phyloP scores from a whole-genome alignment of 2,888 invertebrate species.

The Mongoloraphidia duomilia region DNA sequence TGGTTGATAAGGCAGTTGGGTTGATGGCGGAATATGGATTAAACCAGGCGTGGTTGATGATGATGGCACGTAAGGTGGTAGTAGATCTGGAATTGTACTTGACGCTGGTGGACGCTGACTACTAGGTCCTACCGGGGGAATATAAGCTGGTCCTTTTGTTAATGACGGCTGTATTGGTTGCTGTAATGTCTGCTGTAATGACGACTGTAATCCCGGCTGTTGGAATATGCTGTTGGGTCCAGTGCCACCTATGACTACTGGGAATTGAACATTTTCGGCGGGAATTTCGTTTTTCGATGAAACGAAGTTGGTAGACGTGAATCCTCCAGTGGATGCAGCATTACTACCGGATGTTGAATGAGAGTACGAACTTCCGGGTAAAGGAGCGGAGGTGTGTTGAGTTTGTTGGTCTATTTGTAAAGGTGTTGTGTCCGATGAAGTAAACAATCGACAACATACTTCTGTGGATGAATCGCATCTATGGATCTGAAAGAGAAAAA shows the following conservation, averaged over 20 bases:
- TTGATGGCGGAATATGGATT: not conserved
- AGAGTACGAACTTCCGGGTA: conserved; percentile 22
- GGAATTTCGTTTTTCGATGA: conserved; percentile 2
- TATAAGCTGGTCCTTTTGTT: conserved; percentile 24
- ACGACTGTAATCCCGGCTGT: not conserved
- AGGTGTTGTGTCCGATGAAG: conserved; percentile 16
- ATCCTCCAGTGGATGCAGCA: conserved; percentile 1
- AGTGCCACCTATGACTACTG: not conserved
- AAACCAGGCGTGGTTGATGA: conserved; percentile 6
- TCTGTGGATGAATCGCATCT: conserved; percentile 28
- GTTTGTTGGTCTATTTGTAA: conserved; percentile 11
- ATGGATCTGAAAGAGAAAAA: conserved; percentile 23
- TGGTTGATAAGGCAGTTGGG: conserved; percentile 1
- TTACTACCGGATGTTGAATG: conserved; percentile 19
- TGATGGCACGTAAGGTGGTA: conserved; percentile 9
- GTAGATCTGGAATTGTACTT: conserved; percentile 11
- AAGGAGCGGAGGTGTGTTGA: conserved; percentile 18
- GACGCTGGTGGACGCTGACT: conserved; percentile 3
- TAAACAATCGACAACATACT: conserved; percentile 28
- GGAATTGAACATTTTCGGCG: not conserved
- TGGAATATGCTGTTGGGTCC: not conserved
- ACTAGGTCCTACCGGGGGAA: conserved; percentile 23
- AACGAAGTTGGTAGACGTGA: not conserved
- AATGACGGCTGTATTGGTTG: not conserved
- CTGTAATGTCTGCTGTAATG: not conserved